Percentiles rank a stretch among this genome's conserved stretches.
phyloP scores from a whole-genome alignment of 2,113 vertebrate genomes.

The sheep (Ovis aries) region DNA sequence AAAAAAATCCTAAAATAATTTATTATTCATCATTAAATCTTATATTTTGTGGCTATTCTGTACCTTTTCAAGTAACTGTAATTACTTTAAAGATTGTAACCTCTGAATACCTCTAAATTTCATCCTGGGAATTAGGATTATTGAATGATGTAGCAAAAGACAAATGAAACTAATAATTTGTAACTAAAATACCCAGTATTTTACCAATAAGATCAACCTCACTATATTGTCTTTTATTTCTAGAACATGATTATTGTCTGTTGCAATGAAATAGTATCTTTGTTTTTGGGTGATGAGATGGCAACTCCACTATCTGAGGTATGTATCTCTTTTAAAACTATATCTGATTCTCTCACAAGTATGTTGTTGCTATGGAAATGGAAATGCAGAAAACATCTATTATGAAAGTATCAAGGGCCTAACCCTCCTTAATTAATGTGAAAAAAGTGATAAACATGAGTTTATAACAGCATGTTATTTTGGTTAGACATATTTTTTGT shows the following conservation, averaged over 20 bases:
- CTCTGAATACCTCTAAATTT: background rate
- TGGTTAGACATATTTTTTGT: constrained; percentile 41
- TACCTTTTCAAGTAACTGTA: background rate
- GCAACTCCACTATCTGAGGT: constrained; percentile 78
- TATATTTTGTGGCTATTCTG: background rate
- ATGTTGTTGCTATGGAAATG: constrained; percentile 23
- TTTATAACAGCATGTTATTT: constrained; percentile 4
- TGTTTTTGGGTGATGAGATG: constrained; percentile 73
- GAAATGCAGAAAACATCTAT: constrained; percentile 34
- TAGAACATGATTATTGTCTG: constrained; percentile 80
- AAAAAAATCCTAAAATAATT: background rate
- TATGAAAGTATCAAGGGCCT: constrained; percentile 4
- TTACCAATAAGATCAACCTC: background rate
- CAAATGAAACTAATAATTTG: background rate
- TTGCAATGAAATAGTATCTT: constrained; percentile 81
- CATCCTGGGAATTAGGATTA: background rate
- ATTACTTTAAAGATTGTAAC: background rate
- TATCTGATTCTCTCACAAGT: background rate
- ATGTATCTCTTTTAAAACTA: constrained; percentile 48
- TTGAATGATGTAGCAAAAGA: background rate
- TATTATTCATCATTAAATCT: background rate
- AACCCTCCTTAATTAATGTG: constrained; percentile 31
- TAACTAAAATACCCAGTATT: background rate
- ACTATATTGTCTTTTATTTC: constrained; percentile 56
- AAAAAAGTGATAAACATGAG: background rate